Evolutionary conservation across 2,888 invertebrate species (phyloP).

Genomic region (Meteorus cinctellus): DNA sequence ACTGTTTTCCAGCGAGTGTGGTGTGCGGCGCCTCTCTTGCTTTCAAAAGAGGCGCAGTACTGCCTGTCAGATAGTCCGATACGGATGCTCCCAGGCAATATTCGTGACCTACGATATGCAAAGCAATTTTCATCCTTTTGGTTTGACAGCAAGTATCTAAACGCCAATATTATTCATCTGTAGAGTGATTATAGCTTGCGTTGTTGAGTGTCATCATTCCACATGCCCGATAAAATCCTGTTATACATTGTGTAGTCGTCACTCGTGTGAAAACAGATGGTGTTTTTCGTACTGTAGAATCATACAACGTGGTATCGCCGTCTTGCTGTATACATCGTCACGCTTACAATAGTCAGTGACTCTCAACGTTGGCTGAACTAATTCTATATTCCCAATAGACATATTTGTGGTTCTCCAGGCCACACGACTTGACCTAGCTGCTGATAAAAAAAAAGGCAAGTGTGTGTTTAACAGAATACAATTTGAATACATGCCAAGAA

Average conservation of each 20-base stretch:
- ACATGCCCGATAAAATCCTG: neutral
- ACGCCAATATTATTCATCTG: neutral
- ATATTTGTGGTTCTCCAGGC: neutral
- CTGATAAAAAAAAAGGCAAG: constrained; percentile 30
- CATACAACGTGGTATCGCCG: constrained; percentile 25
- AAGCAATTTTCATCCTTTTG: neutral
- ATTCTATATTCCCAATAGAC: neutral
- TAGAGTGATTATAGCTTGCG: neutral
- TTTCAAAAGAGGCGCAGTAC: constrained; percentile 42
- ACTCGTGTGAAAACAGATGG: neutral
- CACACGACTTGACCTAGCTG: neutral
- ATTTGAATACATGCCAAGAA: neutral
- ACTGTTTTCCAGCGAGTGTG: constrained; percentile 43
- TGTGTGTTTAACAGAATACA: neutral
- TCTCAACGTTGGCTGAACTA: constrained; percentile 10
- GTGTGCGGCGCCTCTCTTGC: constrained; percentile 33
- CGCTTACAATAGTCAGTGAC: constrained; percentile 23
- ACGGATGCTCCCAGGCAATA: constrained; percentile 40
- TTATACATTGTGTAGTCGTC: neutral
- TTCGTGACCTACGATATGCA: neutral
- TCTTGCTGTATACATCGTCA: neutral
- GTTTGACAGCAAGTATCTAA: neutral
- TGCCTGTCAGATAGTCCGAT: constrained; percentile 48
- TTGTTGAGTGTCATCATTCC: neutral
- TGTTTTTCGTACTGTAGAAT: neutral